Conservation (phyloP, 2,888 invertebrate species). For the Pachydiplax longipennis region DNA sequence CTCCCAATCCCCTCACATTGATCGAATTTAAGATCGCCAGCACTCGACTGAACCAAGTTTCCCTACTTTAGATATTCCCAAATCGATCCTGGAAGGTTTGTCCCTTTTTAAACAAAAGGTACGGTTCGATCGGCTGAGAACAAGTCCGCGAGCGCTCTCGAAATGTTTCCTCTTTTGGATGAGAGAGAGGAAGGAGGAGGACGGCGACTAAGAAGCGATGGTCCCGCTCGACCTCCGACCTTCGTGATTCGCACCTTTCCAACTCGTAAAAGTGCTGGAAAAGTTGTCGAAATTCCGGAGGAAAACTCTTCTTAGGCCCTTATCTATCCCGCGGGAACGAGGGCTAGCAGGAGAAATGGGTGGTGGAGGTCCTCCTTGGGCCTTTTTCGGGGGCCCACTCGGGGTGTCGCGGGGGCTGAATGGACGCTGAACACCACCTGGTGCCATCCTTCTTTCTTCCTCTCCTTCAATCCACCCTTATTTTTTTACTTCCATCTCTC, state of each 20-base stretch:
- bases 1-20: not conserved
- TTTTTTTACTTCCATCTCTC: not conserved
- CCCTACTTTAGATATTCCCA: not conserved
- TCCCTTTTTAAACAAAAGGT: not conserved
- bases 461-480: not conserved
- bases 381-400: not conserved
- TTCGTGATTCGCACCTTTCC: not conserved
- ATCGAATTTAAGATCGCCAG: not conserved
- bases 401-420: not conserved
- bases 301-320: not conserved
- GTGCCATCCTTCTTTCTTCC: not conserved
- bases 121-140: not conserved
- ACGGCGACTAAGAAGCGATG: not conserved
- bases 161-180: not conserved
- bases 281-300: not conserved
- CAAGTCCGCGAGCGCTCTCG: not conserved
- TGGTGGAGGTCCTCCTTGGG: not conserved
- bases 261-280: not conserved
- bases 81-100: not conserved
- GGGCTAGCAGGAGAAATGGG: not conserved
- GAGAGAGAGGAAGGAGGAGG: not conserved
- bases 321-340: constrained; percentile 14
- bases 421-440: not conserved
- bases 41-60: not conserved
- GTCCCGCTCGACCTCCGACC: not conserved